These are phyloP conservation scores for Agonopterix heracliana DNA, from an alignment of 2,888 invertebrate species.

Conservation along the genomic window DNA sequence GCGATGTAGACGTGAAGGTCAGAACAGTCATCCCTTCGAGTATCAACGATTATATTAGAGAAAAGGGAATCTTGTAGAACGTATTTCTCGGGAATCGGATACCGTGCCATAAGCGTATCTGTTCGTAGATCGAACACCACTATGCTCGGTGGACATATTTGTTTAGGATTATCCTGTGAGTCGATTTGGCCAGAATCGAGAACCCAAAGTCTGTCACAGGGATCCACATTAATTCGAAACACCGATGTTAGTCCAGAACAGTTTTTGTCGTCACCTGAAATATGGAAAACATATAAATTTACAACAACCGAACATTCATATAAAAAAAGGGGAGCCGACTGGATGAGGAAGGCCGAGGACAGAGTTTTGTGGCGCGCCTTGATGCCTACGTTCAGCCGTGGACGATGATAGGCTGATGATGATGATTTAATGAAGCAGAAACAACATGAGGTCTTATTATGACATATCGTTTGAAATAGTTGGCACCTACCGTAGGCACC, in stretches of 20 bases:
- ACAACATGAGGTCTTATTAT: no score
- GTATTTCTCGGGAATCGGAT: constrained; percentile 79
- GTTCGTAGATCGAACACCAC: constrained; percentile 82
- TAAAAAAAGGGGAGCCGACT: no score
- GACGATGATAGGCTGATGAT: no score
- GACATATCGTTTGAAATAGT: no score
- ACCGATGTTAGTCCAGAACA: constrained; percentile 86
- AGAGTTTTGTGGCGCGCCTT: no score
- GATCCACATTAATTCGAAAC: constrained; percentile 83
- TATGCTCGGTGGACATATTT: constrained; percentile 84
- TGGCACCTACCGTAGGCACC: no score
- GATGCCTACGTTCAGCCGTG: no score
- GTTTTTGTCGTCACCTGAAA: constrained; percentile 49
- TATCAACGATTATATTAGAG: constrained; percentile 80
- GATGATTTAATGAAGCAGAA: no score
- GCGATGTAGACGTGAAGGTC: constrained; percentile 80
- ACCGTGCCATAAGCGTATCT: constrained; percentile 78
- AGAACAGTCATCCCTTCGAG: constrained; percentile 75
- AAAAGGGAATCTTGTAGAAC: constrained; percentile 81
- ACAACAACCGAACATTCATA: not conserved
- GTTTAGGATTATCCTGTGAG: constrained; percentile 78
- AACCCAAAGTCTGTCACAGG: constrained; percentile 86
- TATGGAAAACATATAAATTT: not conserved
- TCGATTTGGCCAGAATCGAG: constrained; percentile 87
- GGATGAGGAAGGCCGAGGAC: no score